Evolutionary conservation across 1,140 invertebrate genomes (phyloP).

Genomic region (Cylas formicarius): DNA sequence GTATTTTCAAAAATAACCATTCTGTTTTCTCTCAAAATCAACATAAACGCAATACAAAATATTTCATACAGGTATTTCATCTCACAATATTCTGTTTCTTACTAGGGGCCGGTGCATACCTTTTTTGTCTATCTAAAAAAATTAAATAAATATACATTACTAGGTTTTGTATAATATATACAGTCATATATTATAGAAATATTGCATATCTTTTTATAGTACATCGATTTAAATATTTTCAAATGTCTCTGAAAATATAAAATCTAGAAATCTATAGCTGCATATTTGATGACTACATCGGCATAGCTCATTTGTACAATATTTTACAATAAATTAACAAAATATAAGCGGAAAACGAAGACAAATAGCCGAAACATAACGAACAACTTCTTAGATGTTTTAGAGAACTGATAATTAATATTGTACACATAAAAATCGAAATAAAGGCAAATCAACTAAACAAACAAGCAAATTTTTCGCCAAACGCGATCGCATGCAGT

Average conservation of each 20-base stretch:
- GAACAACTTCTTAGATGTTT: too few species aligned
- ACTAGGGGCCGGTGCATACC: too few species aligned
- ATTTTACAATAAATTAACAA: too few species aligned
- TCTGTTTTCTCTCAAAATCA: slow-evolving; percentile 3
- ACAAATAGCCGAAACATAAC: too few species aligned
- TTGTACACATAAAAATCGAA: too few species aligned
- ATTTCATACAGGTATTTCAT: not conserved
- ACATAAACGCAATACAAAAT: slow-evolving; percentile 10
- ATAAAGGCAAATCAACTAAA: too few species aligned
- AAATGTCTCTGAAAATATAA: slow-evolving; percentile 33
- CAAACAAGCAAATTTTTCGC: too few species aligned
- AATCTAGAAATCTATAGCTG: slow-evolving; percentile 21
- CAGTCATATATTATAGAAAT: slow-evolving; percentile 32
- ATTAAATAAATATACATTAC: slow-evolving; percentile 27
- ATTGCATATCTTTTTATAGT: slow-evolving; percentile 33
- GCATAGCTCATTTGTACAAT: not conserved
- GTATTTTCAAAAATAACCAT: slow-evolving; percentile 9
- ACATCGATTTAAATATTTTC: slow-evolving; percentile 37
- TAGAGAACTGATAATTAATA: too few species aligned
- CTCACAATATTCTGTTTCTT: not conserved
- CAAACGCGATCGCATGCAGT: slow-evolving; percentile 20
- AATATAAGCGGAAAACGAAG: too few species aligned
- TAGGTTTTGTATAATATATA: slow-evolving; percentile 28
- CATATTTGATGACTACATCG: not conserved
- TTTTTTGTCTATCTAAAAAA: too few species aligned